phyloP scores from a whole-genome alignment of 2,113 vertebrate species.

The Rhodinocichla rosea region DNA sequence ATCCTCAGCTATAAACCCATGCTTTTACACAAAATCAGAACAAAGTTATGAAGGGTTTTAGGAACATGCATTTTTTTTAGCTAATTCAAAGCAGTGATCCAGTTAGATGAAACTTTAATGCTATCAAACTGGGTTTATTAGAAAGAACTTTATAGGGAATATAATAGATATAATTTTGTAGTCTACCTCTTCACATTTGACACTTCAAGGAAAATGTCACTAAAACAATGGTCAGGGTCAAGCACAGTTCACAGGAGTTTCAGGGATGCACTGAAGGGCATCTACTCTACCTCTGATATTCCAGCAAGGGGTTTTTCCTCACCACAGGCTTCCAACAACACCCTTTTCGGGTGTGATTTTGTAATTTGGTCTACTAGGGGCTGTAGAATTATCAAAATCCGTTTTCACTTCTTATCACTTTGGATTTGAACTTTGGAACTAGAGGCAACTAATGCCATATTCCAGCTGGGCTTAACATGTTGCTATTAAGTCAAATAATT shows the following conservation, averaged over 20 bases:
- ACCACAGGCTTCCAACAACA: background rate
- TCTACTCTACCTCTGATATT: background rate
- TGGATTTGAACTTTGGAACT: background rate
- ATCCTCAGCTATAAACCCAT: background rate
- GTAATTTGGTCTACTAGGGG: background rate
- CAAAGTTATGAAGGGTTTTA: background rate
- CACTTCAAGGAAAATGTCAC: background rate
- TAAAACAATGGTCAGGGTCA: background rate
- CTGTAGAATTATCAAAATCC: background rate
- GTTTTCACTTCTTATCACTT: background rate
- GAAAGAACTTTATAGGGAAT: background rate
- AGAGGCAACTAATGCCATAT: background rate
- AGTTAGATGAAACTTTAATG: background rate
- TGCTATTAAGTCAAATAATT: background rate
- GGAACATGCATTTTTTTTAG: background rate
- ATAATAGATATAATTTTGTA: background rate
- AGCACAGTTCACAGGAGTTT: background rate
- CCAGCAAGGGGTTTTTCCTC: background rate
- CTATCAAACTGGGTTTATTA: background rate
- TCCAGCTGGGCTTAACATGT: background rate
- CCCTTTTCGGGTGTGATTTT: background rate
- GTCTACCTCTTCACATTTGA: background rate
- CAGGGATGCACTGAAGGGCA: background rate
- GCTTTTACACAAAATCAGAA: background rate
- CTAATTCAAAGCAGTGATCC: background rate